These are phyloP conservation scores for Notiomystis cincta DNA, from an alignment of 2,113 vertebrate genomes.

Conservation along the genomic window DNA sequence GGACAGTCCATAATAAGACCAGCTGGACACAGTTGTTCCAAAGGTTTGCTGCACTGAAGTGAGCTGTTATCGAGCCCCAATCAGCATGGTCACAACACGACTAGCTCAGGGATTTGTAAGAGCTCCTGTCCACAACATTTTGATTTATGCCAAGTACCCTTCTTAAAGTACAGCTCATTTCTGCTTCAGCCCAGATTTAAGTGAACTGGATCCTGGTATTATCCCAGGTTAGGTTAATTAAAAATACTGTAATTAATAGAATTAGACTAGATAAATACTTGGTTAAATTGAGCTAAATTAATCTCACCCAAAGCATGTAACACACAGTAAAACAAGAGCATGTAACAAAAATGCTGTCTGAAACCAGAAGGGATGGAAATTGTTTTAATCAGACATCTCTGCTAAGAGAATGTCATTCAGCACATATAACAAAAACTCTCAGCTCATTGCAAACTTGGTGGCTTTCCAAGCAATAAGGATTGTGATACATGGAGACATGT, in stretches of 20 bases:
- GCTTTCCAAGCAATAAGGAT: conserved; percentile 30
- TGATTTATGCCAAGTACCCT: not conserved
- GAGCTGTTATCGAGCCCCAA: not conserved
- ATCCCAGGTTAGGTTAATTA: not conserved
- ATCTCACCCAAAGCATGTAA: not conserved
- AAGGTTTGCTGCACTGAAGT: not conserved
- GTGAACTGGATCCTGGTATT: not conserved
- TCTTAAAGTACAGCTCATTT: not conserved
- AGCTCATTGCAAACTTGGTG: conserved; percentile 1
- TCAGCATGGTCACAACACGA: not conserved
- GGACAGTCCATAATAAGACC: not conserved
- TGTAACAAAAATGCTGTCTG: not conserved
- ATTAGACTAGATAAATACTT: not conserved
- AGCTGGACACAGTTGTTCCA: not conserved
- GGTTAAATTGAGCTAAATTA: not conserved
- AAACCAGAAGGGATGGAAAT: not conserved
- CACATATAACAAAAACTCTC: not conserved
- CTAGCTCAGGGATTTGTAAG: not conserved
- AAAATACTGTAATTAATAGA: not conserved
- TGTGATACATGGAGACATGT: conserved; percentile 4
- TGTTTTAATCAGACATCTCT: not conserved
- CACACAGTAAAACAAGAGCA: not conserved
- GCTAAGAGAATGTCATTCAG: not conserved
- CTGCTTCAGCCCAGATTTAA: not conserved
- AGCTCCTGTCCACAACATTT: not conserved